Percentiles rank a stretch among this genome's conserved stretches.
Evolutionary conservation across 2,113 vertebrate species (phyloP).

Genomic region (Malurus alboscapulatus): DNA sequence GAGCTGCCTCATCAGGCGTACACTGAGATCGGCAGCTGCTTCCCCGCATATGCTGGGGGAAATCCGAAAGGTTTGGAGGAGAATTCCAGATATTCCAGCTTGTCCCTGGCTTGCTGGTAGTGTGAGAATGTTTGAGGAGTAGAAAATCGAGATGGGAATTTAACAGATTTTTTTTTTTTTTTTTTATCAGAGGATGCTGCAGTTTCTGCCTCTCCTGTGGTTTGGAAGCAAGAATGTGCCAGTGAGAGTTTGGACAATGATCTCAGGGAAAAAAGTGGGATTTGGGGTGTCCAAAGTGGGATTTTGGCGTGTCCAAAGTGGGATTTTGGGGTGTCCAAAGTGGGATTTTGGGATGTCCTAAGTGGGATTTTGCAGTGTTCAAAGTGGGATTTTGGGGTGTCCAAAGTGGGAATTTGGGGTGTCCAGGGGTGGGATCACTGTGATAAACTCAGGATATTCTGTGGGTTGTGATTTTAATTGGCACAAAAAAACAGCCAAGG

Average conservation of each 20-base stretch:
- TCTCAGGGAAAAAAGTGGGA: no score
- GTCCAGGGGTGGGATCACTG: background rate
- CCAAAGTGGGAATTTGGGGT: background rate
- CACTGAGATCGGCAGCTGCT: constrained; percentile 51
- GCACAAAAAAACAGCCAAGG: background rate
- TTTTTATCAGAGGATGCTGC: background rate
- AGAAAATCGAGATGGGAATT: background rate
- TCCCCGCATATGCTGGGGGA: constrained; percentile 11
- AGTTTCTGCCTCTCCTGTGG: background rate
- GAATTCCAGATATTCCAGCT: background rate
- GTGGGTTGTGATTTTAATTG: background rate
- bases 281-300: no score
- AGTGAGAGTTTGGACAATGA: fast-evolving
- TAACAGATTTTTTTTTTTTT: background rate
- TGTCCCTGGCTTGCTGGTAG: constrained; percentile 1
- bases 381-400: no score
- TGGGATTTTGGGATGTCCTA: no score
- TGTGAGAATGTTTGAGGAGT: background rate
- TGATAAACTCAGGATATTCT: background rate
- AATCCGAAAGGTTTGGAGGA: background rate
- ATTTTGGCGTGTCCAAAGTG: background rate
- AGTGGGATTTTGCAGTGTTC: no score
- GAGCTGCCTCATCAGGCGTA: background rate
- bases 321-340: background rate
- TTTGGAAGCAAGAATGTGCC: background rate